A percentile compares a stretch with the other conserved stretches of the same genome.
These are phyloP conservation scores for Scaptomyza pallida DNA, from an alignment of 1,140 invertebrate species.

Conservation along the genomic window DNA sequence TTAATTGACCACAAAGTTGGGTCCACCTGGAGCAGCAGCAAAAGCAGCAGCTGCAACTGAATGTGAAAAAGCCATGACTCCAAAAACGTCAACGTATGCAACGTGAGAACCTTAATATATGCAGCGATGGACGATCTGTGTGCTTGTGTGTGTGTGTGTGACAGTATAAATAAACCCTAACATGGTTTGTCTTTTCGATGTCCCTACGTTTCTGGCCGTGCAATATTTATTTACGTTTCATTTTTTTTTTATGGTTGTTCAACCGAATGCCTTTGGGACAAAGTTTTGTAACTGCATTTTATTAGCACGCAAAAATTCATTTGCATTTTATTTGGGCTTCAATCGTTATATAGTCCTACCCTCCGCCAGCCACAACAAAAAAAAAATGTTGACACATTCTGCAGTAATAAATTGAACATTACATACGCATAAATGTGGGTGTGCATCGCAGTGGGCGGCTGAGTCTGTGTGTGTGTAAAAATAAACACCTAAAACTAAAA, in stretches of 20 bases:
- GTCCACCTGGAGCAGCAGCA: too few species aligned
- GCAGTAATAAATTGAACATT: slow-evolving; percentile 66
- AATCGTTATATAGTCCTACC: slow-evolving; percentile 25
- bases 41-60: slow-evolving; percentile 41
- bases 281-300: slow-evolving; percentile 78
- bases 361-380: too few species aligned
- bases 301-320: slow-evolving; percentile 76
- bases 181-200: slow-evolving; percentile 47
- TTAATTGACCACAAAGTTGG: slow-evolving; percentile 16
- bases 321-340: slow-evolving; percentile 74
- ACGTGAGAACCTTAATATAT: slow-evolving; percentile 59
- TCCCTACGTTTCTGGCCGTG: slow-evolving; percentile 11
- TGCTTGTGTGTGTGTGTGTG: slow-evolving; percentile 10
- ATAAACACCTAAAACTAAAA: slow-evolving; percentile 54
- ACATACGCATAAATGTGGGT: slow-evolving; percentile 17
- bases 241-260: slow-evolving; percentile 10
- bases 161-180: slow-evolving; percentile 66
- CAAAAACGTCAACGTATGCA: slow-evolving; percentile 61
- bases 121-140: slow-evolving; percentile 35
- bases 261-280: slow-evolving; percentile 42
- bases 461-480: slow-evolving; percentile 36
- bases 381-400: slow-evolving; percentile 38
- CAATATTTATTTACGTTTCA: slow-evolving; percentile 28
- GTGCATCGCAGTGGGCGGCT: slow-evolving; percentile 8
- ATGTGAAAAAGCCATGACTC: too few species aligned